Percentiles rank a stretch among this genome's conserved stretches.
Conservation (phyloP, 1,140 invertebrate species). For the Uloborus diversus region DNA sequence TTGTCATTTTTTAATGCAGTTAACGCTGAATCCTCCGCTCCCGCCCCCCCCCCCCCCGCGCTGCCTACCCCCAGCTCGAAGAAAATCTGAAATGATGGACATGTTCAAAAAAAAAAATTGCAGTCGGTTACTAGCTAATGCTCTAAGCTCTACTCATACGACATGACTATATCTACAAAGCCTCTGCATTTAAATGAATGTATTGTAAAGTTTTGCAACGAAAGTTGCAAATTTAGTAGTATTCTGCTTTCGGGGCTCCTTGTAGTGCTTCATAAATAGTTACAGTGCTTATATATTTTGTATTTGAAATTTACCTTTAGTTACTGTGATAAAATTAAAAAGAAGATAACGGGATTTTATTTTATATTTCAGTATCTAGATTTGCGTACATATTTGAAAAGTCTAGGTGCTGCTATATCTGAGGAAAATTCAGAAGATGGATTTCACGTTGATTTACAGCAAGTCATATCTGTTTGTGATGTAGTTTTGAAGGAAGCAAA, state of each 20-base stretch:
- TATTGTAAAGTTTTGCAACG: background rate
- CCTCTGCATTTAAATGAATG: background rate
- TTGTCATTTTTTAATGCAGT: no score
- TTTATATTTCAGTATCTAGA: constrained; percentile 79
- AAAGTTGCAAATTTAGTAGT: background rate
- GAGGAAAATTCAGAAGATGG: constrained; percentile 89
- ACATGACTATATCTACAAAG: no score
- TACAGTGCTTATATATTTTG: background rate
- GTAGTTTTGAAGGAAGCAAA: constrained; percentile 80
- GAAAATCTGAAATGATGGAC: no score
- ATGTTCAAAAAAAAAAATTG: no score
- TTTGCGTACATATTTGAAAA: constrained; percentile 87
- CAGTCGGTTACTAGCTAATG: no score
- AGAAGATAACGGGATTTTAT: no score
- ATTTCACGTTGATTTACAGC: constrained; percentile 91
- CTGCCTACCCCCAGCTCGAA: no score
- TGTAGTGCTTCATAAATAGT: background rate
- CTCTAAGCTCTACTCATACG: no score
- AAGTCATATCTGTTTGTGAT: constrained; percentile 93
- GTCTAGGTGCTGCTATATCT: constrained; percentile 87
- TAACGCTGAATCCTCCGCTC: no score
- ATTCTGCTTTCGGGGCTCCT: no score
- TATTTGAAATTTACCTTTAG: background rate
- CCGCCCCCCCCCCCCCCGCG: no score
- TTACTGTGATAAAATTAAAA: no score